A percentile compares a stretch with the other conserved stretches of the same genome.
These are phyloP conservation scores for Psittacara wagleri DNA, from an alignment of 2,113 vertebrate genomes.

Conservation along the genomic window DNA sequence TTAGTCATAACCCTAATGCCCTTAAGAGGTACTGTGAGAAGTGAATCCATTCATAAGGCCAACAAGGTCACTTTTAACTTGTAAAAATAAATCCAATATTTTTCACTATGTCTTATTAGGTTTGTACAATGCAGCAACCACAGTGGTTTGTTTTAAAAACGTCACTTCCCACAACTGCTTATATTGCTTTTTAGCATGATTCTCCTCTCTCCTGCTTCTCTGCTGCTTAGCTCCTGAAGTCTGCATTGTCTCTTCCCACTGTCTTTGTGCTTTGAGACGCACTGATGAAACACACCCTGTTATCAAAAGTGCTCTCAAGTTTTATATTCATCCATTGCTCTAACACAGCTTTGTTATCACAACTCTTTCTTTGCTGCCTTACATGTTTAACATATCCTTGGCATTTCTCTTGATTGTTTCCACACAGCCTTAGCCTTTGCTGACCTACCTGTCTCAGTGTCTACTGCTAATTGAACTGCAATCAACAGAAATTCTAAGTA, in stretches of 20 bases:
- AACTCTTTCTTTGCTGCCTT: background rate
- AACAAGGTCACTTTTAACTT: constrained; percentile 78
- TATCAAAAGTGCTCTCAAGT: background rate
- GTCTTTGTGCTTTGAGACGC: background rate
- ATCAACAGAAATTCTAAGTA: background rate
- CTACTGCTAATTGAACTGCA: background rate
- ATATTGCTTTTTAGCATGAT: constrained; percentile 53
- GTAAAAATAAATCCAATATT: constrained; percentile 85
- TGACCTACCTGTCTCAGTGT: background rate
- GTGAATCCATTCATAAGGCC: constrained; percentile 80
- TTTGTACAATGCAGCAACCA: constrained; percentile 75
- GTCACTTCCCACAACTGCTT: constrained; percentile 52
- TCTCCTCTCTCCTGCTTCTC: background rate
- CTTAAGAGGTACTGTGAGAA: constrained; percentile 74
- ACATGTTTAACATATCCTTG: background rate
- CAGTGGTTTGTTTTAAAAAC: constrained; percentile 50
- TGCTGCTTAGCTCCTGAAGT: background rate
- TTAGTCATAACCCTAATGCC: constrained; percentile 80
- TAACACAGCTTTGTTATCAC: background rate
- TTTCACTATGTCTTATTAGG: constrained; percentile 80
- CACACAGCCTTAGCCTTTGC: background rate
- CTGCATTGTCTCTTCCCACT: background rate
- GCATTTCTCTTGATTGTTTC: background rate
- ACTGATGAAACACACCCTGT: accelerated
- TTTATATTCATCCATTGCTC: background rate